These are phyloP conservation scores for Holotrichia oblita DNA, from an alignment of 1,140 invertebrate genomes.

Conservation along the genomic window DNA sequence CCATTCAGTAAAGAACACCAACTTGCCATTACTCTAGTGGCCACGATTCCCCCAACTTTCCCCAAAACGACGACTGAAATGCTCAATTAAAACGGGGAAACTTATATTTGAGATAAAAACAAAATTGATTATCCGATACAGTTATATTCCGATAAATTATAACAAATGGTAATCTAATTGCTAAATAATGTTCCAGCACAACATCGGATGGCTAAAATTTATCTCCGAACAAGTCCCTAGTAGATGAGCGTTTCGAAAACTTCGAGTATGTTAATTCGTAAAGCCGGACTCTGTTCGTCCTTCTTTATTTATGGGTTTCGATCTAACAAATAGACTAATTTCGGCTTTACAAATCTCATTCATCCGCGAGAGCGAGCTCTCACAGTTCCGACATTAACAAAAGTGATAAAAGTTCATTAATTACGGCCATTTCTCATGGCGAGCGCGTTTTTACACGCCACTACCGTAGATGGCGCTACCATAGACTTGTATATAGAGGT, in stretches of 20 bases:
- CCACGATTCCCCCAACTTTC: too few relatives aligned
- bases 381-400: conserved; percentile 17
- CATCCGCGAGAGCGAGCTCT: neutral
- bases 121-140: too few relatives aligned
- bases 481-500: neutral
- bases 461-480: neutral
- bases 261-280: neutral
- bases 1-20: too few relatives aligned
- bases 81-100: too few relatives aligned
- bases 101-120: too few relatives aligned
- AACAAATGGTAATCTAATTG: too few relatives aligned
- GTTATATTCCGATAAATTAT: too few relatives aligned
- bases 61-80: too few relatives aligned
- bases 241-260: neutral
- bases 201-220: neutral
- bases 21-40: too few relatives aligned
- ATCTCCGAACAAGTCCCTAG: neutral
- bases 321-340: conserved; percentile 37
- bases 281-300: neutral
- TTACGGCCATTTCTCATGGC: conserved; percentile 30
- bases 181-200: too few relatives aligned
- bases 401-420: conserved; percentile 36
- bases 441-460: neutral
- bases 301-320: conserved; percentile 10
- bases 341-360: conserved; percentile 26